These are phyloP conservation scores for Acanthopleura granulata DNA, from an alignment of 2,888 invertebrate species.

Conservation along the genomic window DNA sequence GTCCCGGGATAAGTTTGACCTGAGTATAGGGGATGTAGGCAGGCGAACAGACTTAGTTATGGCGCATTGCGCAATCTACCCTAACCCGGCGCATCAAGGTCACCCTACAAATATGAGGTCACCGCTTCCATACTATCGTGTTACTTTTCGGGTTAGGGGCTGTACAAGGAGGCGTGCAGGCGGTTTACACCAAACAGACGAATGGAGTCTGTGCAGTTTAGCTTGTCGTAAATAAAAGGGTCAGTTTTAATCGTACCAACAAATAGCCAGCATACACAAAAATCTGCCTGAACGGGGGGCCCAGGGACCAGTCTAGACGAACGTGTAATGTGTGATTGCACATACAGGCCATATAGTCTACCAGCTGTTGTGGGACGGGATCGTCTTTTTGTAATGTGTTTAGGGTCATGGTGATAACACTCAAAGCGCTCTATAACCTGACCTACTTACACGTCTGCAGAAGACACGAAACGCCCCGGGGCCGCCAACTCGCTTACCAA, in stretches of 20 bases:
- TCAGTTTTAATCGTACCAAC: too few relatives aligned
- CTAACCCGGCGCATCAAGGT: constrained; percentile 15
- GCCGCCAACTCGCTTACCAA: too few relatives aligned
- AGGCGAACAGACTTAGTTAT: background rate
- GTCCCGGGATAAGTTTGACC: too few relatives aligned
- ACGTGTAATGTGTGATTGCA: background rate
- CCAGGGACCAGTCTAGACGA: background rate
- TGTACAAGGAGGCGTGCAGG: too few relatives aligned
- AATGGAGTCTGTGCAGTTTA: too few relatives aligned
- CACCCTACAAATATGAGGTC: background rate
- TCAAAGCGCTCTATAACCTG: background rate
- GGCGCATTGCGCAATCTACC: constrained; percentile 15
- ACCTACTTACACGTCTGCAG: background rate
- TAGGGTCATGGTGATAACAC: background rate
- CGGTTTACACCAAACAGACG: too few relatives aligned
- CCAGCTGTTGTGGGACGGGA: background rate
- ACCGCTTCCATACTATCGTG: too few relatives aligned
- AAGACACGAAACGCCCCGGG: background rate
- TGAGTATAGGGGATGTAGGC: too few relatives aligned
- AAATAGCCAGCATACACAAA: too few relatives aligned
- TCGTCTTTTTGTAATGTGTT: background rate
- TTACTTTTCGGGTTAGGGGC: too few relatives aligned
- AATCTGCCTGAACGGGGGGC: background rate
- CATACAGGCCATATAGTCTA: background rate
- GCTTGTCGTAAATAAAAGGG: too few relatives aligned